phyloP scores from a whole-genome alignment of 2,888 invertebrate genomes.

The Stramonita haemastoma region DNA sequence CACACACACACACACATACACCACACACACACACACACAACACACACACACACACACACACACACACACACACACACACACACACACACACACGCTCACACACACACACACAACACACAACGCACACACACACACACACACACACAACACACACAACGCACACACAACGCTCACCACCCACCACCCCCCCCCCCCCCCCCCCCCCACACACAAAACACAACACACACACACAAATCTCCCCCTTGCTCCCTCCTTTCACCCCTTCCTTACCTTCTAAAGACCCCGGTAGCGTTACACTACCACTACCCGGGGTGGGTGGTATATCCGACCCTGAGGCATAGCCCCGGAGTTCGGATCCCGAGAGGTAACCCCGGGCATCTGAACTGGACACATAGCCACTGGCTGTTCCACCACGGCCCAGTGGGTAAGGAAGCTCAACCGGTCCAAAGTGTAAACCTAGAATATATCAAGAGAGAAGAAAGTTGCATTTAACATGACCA shows the following conservation, averaged over 20 bases:
- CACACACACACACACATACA: no score
- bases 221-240: background rate
- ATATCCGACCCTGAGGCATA: constrained; percentile 67
- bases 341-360: constrained; percentile 48
- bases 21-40: no score
- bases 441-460: constrained; percentile 57
- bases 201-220: background rate
- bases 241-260: background rate
- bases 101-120: background rate
- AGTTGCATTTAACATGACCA: no score
- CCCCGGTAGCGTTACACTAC: constrained; percentile 90
- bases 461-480: background rate
- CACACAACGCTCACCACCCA: background rate
- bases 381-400: constrained; percentile 41
- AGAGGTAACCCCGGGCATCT: constrained; percentile 49
- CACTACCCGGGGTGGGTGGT: constrained; percentile 84
- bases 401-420: constrained; percentile 35
- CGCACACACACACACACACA: background rate
- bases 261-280: constrained; percentile 88
- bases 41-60: no score
- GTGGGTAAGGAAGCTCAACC: constrained; percentile 16
- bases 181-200: background rate
- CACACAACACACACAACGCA: background rate
- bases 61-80: no score
- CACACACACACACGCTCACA: background rate